These are phyloP conservation scores for Coccyzus lansbergi DNA, from an alignment of 2,797 vertebrate species.

Conservation along the genomic window DNA sequence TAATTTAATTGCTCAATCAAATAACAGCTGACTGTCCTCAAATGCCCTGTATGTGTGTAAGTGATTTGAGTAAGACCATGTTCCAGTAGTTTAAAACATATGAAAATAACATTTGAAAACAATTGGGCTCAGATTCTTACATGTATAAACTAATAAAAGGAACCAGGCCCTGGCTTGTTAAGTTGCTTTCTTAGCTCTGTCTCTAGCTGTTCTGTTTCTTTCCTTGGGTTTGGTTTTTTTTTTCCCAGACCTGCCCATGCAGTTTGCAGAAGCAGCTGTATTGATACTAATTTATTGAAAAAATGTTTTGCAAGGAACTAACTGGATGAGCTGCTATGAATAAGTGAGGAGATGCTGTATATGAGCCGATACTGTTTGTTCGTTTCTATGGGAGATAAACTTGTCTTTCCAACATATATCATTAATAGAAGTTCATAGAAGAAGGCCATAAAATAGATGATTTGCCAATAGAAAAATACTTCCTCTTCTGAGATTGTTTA, in stretches of 20 bases:
- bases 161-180: not conserved
- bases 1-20: not conserved
- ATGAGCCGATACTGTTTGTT: not conserved
- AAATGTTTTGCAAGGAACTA: not conserved
- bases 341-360: not conserved
- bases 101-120: not conserved
- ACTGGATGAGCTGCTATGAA: not conserved
- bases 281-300: not conserved
- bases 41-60: not conserved
- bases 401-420: not conserved
- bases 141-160: not conserved
- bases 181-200: not conserved
- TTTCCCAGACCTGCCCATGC: not conserved
- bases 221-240: not conserved
- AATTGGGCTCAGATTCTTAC: not conserved
- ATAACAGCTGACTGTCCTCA: not conserved
- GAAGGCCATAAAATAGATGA: not conserved
- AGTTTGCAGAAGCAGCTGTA: slow-evolving; percentile 15
- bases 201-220: not conserved
- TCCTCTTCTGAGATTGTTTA: not conserved
- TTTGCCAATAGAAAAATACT: slow-evolving; percentile 3
- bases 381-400: not conserved
- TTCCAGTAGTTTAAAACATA: not conserved
- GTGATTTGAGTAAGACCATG: not conserved
- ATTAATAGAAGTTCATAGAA: not conserved